phyloP scores from a whole-genome alignment of 2,888 invertebrate species.

The Lycocerus yunnanus region DNA sequence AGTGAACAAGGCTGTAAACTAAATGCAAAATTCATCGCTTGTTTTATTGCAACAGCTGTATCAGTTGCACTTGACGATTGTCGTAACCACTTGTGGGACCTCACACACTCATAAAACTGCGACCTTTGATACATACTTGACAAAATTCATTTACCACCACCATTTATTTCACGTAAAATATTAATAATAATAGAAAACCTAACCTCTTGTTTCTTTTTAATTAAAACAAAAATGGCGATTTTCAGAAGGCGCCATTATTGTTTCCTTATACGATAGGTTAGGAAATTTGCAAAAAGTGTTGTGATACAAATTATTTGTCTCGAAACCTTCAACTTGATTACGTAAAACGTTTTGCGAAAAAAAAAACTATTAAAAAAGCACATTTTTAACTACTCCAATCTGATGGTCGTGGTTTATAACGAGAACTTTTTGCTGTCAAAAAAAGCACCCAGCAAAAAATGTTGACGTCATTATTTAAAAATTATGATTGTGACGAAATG shows the following conservation, averaged over 20 bases:
- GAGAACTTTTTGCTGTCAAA: not conserved
- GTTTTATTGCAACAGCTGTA: constrained; percentile 22
- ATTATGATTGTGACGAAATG: not conserved
- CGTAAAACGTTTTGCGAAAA: not conserved
- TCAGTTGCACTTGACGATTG: constrained; percentile 30
- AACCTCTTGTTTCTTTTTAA: not conserved
- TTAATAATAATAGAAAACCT: not conserved
- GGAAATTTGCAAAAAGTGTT: not conserved
- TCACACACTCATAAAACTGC: constrained; percentile 28
- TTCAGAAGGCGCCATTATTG: not conserved
- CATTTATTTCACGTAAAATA: not conserved
- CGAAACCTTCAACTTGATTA: not conserved
- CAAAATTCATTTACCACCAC: not conserved
- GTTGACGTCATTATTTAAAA: not conserved
- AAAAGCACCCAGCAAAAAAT: not conserved
- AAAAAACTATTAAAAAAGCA: not conserved
- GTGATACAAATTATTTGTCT: not conserved
- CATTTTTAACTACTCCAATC: not conserved
- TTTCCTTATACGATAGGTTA: not conserved
- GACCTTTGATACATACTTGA: constrained; percentile 18
- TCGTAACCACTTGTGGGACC: constrained; percentile 30
- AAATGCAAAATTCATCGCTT: constrained; percentile 15
- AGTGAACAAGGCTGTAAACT: constrained; percentile 7
- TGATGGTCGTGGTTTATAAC: not conserved
- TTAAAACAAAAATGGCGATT: not conserved